phyloP scores from a whole-genome alignment of 2,113 vertebrate genomes.

The Felis chaus region DNA sequence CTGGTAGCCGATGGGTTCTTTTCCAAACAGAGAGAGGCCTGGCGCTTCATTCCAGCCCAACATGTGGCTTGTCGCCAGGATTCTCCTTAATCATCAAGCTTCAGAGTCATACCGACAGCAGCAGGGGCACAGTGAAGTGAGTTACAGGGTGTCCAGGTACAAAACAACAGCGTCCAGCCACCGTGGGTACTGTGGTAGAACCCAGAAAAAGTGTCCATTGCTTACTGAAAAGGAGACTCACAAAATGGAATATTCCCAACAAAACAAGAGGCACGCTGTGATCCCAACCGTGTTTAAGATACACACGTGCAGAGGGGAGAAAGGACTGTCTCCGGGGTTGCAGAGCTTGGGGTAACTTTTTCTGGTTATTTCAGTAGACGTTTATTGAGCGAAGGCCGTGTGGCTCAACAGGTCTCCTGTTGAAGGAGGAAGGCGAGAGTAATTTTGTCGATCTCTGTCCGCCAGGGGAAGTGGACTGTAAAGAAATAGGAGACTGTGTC shows the following conservation, averaged over 20 bases:
- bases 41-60: not conserved
- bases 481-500: constrained; percentile 94
- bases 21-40: not conserved
- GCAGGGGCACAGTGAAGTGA: not conserved
- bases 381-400: not conserved
- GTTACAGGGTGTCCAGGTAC: no score
- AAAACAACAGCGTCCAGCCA: not conserved
- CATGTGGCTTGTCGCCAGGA: no score
- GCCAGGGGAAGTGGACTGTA: constrained; percentile 94
- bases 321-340: not conserved
- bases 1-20: not conserved
- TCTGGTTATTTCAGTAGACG: not conserved
- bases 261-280: not conserved
- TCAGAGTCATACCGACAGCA: not conserved
- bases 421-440: not conserved
- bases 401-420: not conserved
- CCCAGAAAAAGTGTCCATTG: not conserved
- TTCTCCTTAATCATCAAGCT: not conserved
- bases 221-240: not conserved
- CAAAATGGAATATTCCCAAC: not conserved
- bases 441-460: constrained; percentile 38
- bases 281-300: no score
- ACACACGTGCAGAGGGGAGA: not conserved
- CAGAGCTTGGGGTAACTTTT: not conserved
- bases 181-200: not conserved